Conservation (phyloP, 2,113 vertebrate genomes). For the Passer domesticus region DNA sequence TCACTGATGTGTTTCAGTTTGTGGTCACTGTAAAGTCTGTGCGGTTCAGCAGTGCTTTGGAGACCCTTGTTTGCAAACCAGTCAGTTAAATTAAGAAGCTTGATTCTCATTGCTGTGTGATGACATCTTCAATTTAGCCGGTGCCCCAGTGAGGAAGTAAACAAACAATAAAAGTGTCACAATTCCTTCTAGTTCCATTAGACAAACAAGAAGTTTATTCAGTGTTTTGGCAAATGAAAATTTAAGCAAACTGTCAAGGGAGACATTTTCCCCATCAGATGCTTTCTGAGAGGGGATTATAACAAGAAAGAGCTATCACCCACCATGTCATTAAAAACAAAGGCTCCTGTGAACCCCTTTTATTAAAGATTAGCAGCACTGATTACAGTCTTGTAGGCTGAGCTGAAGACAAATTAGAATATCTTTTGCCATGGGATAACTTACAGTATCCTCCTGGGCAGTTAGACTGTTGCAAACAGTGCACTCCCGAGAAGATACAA, state of each 20-base stretch:
- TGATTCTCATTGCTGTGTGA: conserved; percentile 41
- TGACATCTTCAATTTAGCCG: conserved; percentile 60
- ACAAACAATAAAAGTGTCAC: conserved; percentile 70
- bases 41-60: neutral
- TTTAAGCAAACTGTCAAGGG: conserved; percentile 60
- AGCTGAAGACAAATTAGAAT: conserved; percentile 43
- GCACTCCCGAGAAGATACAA: neutral
- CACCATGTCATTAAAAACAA: conserved; percentile 64
- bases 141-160: conserved; percentile 55
- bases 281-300: conserved; percentile 48
- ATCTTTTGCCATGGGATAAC: conserved; percentile 19
- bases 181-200: conserved; percentile 59
- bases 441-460: conserved; percentile 4
- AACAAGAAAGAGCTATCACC: conserved; percentile 52
- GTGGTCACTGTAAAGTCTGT: neutral
- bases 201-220: conserved; percentile 67
- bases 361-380: conserved; percentile 60
- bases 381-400: conserved; percentile 15
- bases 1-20: neutral
- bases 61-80: conserved; percentile 45
- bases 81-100: conserved; percentile 54
- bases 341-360: conserved; percentile 53
- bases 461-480: neutral
- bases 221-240: conserved; percentile 63
- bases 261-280: conserved; percentile 42